phyloP scores from a whole-genome alignment of 2,888 invertebrate genomes.

The Vesta saturnalis region DNA sequence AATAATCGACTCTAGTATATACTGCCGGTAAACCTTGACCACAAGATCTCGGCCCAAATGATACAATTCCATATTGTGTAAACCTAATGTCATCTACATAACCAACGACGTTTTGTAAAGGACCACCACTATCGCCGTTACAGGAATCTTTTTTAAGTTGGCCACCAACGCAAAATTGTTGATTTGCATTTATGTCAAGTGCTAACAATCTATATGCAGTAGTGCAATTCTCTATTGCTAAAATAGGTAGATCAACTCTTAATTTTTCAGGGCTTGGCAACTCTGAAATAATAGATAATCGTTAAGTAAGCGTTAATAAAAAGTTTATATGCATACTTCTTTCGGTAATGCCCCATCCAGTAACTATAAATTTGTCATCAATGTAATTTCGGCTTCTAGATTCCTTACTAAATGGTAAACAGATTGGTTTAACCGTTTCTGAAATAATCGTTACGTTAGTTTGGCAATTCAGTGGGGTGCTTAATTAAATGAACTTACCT shows the following conservation, averaged over 20 bases:
- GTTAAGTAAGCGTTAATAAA: background rate
- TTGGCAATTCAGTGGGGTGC: background rate
- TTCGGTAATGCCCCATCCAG: constrained; percentile 81
- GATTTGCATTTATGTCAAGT: constrained; percentile 48
- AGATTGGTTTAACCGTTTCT: constrained; percentile 62
- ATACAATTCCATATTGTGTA: constrained; percentile 68
- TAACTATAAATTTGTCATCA: constrained; percentile 68
- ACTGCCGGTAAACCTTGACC: constrained; percentile 73
- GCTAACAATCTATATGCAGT: constrained; percentile 45
- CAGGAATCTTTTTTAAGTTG: constrained; percentile 66
- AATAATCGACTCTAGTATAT: constrained; percentile 73
- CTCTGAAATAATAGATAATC: background rate
- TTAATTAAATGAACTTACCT: constrained; percentile 39
- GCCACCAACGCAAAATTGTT: constrained; percentile 74
- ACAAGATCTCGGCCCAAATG: constrained; percentile 63
- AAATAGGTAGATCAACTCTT: constrained; percentile 61
- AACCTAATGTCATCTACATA: constrained; percentile 58
- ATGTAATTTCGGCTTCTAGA: constrained; percentile 58
- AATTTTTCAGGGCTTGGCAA: constrained; percentile 50
- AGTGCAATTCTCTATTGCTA: constrained; percentile 54
- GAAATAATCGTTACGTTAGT: constrained; percentile 49
- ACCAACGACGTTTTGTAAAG: constrained; percentile 63
- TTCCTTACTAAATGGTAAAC: constrained; percentile 61
- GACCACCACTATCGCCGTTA: constrained; percentile 77
- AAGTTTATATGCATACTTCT: constrained; percentile 60